Evolutionary conservation across 1,140 invertebrate genomes (phyloP), one percentile per base, ranked within the genome.

Genomic region (Hylaeus anthracinus): DNA sequence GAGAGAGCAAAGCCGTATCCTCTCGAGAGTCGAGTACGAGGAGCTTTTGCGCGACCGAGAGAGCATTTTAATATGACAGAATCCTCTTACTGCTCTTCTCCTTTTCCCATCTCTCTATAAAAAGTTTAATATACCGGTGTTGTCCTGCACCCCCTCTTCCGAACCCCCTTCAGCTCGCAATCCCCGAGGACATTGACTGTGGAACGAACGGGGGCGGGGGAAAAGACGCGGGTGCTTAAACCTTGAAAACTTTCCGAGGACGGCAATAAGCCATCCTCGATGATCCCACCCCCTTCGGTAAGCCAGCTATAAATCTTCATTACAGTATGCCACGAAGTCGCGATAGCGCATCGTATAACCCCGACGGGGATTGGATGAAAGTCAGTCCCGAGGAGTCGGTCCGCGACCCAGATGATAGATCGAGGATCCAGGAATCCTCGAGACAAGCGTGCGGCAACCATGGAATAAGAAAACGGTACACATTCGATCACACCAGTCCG

Each of bases 261-360:
- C 73, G 84, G 87, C 89, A 88, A 89, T 90, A 90, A 92, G 88
- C 90, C 74, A 88, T 83, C 78, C 55, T 81, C 81, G 88, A 85
- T 90, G 84, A 89, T 90, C 87, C 88, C 58, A 61, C 45, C 69
- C 60, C 66, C 39, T 85, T 53, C 76, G 71, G 10, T 82, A 84
- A 87, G 89, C 86, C 81, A 15, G 82, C 80, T 85, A 90, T 92
- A 92, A 91, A 92, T 91, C 90, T 91, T 91, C 88, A 90, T 92
- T 91, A 90, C 70, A 86, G 82, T 89, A 89, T 90, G 84, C 86
- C 78, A 82, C 61, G 77, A 72, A 79, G 58, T 81, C 72, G 75
- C 84, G 84, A 79, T 86, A 82, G 84, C 67, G 51, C 51, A 26
- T n/a, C 79, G 58, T 43, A 55, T 67, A 84, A 67, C 82, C 2